Conservation (phyloP, 2,888 invertebrate genomes). For the Choreutis nemorana region DNA sequence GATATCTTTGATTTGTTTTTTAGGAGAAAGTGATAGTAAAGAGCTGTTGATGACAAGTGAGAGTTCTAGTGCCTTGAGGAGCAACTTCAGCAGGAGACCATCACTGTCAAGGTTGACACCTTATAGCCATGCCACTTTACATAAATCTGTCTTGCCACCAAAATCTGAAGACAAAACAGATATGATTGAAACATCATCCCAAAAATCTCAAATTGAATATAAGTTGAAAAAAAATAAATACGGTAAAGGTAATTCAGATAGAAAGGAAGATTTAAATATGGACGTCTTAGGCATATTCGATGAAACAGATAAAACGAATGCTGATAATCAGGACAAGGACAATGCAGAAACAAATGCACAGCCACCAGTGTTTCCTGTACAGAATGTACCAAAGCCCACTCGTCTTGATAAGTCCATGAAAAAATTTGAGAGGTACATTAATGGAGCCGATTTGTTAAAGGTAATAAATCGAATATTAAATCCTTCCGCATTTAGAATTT, state of each 20-base stretch:
- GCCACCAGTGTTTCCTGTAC: slow-evolving; percentile 8
- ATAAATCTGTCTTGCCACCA: too few relatives aligned
- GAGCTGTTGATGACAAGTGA: slow-evolving; percentile 70
- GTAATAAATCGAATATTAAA: slow-evolving; percentile 23
- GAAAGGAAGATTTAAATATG: too few relatives aligned
- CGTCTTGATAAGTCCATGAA: slow-evolving; percentile 29
- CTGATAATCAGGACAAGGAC: slow-evolving; percentile 2
- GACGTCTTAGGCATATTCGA: slow-evolving; percentile 34
- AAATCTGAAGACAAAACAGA: not conserved
- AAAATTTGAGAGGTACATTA: slow-evolving; percentile 37
- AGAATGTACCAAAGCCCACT: slow-evolving; percentile 12
- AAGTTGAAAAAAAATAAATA: too few relatives aligned
- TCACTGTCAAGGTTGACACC: slow-evolving; percentile 37
- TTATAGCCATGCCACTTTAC: slow-evolving; percentile 23
- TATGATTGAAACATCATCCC: not conserved
- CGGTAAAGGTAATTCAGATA: too few relatives aligned
- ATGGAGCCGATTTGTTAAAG: slow-evolving; percentile 39
- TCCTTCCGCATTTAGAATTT: too few relatives aligned
- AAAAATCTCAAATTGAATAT: not conserved
- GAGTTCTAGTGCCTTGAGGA: slow-evolving; percentile 35
- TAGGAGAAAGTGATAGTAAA: slow-evolving; percentile 66
- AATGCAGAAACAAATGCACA: slow-evolving; percentile 9
- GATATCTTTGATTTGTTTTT: slow-evolving; percentile 9
- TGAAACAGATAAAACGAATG: slow-evolving; percentile 21
- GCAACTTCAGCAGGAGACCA: slow-evolving; percentile 44